These are phyloP conservation scores for Hyperoplus immaculatus DNA, from an alignment of 2,797 vertebrate species.

Conservation along the genomic window DNA sequence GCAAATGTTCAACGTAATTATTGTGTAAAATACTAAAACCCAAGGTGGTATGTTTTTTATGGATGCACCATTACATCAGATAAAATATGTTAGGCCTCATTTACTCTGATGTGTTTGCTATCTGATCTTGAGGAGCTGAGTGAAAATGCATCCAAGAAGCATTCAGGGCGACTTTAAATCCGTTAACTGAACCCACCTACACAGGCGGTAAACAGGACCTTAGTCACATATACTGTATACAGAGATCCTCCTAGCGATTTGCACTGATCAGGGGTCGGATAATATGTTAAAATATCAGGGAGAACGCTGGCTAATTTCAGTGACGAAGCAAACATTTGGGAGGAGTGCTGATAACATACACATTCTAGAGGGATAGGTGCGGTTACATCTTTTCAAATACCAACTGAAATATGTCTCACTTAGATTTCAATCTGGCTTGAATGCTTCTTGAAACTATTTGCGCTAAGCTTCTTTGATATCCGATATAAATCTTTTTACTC, in stretches of 20 bases:
- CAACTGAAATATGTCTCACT: neutral
- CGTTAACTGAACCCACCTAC: neutral
- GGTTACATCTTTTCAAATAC: neutral
- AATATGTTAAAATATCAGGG: neutral
- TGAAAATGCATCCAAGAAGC: neutral
- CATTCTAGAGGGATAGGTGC: neutral
- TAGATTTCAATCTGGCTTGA: neutral
- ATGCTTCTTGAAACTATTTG: neutral
- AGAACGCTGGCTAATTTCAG: neutral
- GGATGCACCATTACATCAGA: neutral
- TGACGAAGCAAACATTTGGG: neutral
- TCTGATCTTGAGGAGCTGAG: neutral
- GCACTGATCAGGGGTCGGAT: slow-evolving; percentile 1
- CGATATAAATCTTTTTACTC: neutral
- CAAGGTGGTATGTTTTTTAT: neutral
- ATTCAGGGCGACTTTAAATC: neutral
- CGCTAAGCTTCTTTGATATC: neutral
- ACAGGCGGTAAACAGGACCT: neutral
- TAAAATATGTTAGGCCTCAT: neutral
- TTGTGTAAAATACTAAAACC: neutral
- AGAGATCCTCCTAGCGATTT: too few relatives aligned
- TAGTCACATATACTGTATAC: neutral
- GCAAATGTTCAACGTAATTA: neutral
- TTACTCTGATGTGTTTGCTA: neutral
- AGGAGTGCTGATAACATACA: neutral